Percentiles rank a stretch among this genome's conserved stretches.
These are phyloP conservation scores for Sorex araneus DNA, from an alignment of 2,113 vertebrate genomes.

Conservation along the genomic window DNA sequence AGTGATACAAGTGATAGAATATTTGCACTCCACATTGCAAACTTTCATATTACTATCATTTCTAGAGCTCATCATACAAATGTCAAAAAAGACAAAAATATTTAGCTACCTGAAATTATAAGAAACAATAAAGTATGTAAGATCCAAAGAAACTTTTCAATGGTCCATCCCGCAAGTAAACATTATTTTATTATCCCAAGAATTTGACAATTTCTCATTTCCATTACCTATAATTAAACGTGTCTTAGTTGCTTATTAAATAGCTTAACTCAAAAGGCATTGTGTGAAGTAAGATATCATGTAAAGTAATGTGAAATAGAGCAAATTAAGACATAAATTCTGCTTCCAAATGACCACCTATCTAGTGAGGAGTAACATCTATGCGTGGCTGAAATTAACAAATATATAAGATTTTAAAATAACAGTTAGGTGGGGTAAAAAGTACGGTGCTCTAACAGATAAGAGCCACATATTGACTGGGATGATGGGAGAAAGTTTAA, in stretches of 20 bases:
- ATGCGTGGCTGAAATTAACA: background rate
- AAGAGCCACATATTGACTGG: background rate
- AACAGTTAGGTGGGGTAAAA: background rate
- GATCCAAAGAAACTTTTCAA: background rate
- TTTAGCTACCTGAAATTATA: background rate
- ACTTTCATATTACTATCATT: slow-evolving; percentile 22
- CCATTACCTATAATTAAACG: background rate
- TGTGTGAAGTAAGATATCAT: background rate
- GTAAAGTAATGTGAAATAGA: background rate
- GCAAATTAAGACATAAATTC: background rate
- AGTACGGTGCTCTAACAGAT: background rate
- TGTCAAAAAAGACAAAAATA: slow-evolving; percentile 46
- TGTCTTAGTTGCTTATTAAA: slow-evolving; percentile 9
- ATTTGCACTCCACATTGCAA: background rate
- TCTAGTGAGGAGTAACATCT: background rate
- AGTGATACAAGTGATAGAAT: no score
- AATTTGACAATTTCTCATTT: background rate
- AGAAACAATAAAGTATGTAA: background rate
- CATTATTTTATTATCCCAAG: slow-evolving; percentile 38
- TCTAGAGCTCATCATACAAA: slow-evolving; percentile 19
- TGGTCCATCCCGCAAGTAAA: background rate
- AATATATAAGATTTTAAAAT: background rate
- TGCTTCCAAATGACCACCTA: background rate
- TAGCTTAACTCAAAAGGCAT: background rate
- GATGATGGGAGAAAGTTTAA: background rate